Percentiles rank a stretch among this genome's conserved stretches.
These are phyloP conservation scores for Trichonephila clavata DNA, from an alignment of 1,140 invertebrate genomes.

Conservation along the genomic window DNA sequence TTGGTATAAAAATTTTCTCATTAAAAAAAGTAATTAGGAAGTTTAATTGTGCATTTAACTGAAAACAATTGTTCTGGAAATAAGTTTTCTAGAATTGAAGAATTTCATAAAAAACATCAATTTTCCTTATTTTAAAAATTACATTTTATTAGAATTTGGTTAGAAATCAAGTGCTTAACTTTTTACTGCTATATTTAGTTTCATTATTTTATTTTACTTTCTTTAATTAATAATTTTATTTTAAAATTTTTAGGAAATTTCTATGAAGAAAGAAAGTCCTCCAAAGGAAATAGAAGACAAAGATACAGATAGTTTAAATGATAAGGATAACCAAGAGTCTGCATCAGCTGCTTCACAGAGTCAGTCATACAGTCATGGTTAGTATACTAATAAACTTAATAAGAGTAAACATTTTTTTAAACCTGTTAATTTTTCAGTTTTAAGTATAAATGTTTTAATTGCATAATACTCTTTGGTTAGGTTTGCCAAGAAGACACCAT, in stretches of 20 bases:
- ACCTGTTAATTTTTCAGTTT: too few species aligned
- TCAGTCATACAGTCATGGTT: conserved; percentile 57
- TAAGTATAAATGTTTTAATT: neutral
- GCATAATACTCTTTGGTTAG: neutral
- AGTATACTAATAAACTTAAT: neutral
- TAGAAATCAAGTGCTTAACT: too few species aligned
- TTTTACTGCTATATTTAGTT: too few species aligned
- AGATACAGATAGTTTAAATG: conserved; percentile 47
- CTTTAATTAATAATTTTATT: neutral
- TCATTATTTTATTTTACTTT: too few species aligned
- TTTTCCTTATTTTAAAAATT: too few species aligned
- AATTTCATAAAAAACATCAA: too few species aligned
- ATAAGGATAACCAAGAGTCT: conserved; percentile 60
- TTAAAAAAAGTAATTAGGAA: too few species aligned
- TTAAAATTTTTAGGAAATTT: conserved; percentile 30
- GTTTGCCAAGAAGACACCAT: conserved; percentile 29
- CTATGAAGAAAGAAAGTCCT: neutral
- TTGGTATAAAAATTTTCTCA: too few species aligned
- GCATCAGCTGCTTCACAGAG: conserved; percentile 9
- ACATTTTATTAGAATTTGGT: too few species aligned
- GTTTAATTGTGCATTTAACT: too few species aligned
- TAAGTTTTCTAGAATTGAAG: too few species aligned
- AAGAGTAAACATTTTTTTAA: neutral
- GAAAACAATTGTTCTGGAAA: too few species aligned
- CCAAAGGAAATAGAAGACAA: conserved; percentile 35